Evolutionary conservation across 2,888 invertebrate species (phyloP), one percentile per base, ranked within the genome.

Genomic region (Philereme vetulata): DNA sequence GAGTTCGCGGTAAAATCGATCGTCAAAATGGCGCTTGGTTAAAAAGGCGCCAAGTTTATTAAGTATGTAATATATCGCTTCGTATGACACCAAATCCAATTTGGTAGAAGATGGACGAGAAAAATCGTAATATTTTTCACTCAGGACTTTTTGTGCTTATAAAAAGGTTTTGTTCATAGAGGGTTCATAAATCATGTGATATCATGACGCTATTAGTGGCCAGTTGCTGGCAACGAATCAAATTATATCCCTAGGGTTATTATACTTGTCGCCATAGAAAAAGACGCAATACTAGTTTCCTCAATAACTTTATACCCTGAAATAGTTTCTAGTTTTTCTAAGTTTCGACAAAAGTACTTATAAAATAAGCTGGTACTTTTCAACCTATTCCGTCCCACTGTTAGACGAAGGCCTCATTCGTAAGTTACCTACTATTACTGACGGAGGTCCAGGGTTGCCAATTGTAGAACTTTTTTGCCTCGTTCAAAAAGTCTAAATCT

Each of bases 61-160:
- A 54, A 55, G 61, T 62, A 60, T 59, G 62, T 60, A 66, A 71
- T 69, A 59, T 68, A 66, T 68, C 56, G 68, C 73, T 73, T 77
- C 78, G 75, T 74, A 66, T 76, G 81, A 82, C 82, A 83, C 2
- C 76, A 77, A 77, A 82, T 79, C 75, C 76, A 74, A 76, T 81
- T 78, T 67, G 60, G 70, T 64, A 46, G 63, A 71, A 71, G 78
- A 79, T 72, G 69, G 69, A 72, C 71, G 68, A 61, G 55, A 60
- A 56, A 65, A 55, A 67, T 54, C 67, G 60, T 61, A 67, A 69
- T 73, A 72, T 74, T 77, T 78, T 75, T 71, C 75, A 66, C 65
- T 57, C 6, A 51, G 42, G 50, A 55, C 51, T 58, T 51, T 51
- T 54, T 48, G 21, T 56, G 38, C 7, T 50, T 58, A 49, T 53